These are phyloP conservation scores for Plusia festucae DNA, from an alignment of 2,888 invertebrate species.

Conservation along the genomic window DNA sequence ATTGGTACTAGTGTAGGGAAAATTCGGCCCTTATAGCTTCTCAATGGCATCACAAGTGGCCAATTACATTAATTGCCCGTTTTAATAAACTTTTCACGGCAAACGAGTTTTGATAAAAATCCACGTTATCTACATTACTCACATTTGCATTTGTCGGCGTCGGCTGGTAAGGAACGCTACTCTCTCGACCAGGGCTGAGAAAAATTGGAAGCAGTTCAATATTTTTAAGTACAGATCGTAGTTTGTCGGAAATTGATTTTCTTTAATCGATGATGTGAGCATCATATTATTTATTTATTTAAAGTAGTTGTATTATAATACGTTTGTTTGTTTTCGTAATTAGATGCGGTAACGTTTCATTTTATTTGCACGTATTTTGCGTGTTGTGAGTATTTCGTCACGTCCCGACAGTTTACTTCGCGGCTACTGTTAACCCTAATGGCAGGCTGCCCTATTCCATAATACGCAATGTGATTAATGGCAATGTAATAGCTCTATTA, in stretches of 20 bases:
- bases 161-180: slow-evolving; percentile 48
- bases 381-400: neutral
- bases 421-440: slow-evolving; percentile 18
- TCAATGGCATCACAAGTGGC: slow-evolving; percentile 27
- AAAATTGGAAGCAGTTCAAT: neutral
- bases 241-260: neutral
- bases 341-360: too few relatives aligned
- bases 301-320: too few relatives aligned
- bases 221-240: neutral
- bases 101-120: slow-evolving; percentile 60
- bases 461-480: slow-evolving; percentile 66
- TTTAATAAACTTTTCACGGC: slow-evolving; percentile 42
- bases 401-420: neutral
- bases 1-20: slow-evolving; percentile 7
- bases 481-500: slow-evolving; percentile 65
- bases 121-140: slow-evolving; percentile 59
- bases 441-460: slow-evolving; percentile 45
- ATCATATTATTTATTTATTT: too few relatives aligned
- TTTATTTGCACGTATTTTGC: neutral
- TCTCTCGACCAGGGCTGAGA: slow-evolving; percentile 49
- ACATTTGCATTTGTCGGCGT: slow-evolving; percentile 65
- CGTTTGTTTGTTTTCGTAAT: too few relatives aligned
- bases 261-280: too few relatives aligned
- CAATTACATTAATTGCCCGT: slow-evolving; percentile 47
- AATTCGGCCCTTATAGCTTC: slow-evolving; percentile 9